Evolutionary conservation across 2,113 vertebrate species (phyloP), one percentile per base, ranked within the genome.

Genomic region (Archocentrus centrarchus): DNA sequence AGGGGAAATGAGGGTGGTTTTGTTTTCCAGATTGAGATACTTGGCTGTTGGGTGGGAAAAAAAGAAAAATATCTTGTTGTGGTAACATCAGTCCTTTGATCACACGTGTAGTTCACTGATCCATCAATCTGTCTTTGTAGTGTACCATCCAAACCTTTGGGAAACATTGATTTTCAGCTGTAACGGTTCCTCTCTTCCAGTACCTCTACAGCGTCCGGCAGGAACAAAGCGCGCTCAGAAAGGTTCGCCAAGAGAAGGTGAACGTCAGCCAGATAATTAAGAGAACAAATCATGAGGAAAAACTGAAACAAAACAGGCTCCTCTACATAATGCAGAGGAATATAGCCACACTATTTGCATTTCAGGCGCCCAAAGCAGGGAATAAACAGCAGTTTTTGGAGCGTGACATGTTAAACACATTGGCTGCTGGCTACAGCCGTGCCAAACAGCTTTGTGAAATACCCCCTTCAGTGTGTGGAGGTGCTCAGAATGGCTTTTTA

Each of bases 391-490:
- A 84, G 88, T 92, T 93, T 94, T 93, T 94, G 92, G 92, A 94
- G 90, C 93, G 89, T 94, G 94, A 94, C 93, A 80, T 93, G 94
- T 92, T 95, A 94, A 94, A 93, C 89, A 93, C 93, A 91, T 93
- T 93, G 94, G 88, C 94, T 91, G 86, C 88, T 94, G 93, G 93
- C 89, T 89, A 76, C 80, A 84, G 84, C 88, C 57, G 53, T 83
- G 86, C 89, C 79, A 92, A 94, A 86, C 90, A 68, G 89, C 91
- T 93, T 93, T 92, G 89, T 86, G 84, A 93, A 93, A 94, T 88
- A 86, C 78, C 79, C 87, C 77, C 30, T 84, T 93, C 79, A 75
- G 77, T 80, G 86, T 86, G 81, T 61, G 78, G 88, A 91, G 88
- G 93, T 88, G 85, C 90, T 66, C 61, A 90, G 84, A 91, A 91